Percentiles rank a stretch among this genome's conserved stretches.
These are phyloP conservation scores for Chrysopa pallens DNA, from an alignment of 1,140 invertebrate species.

Conservation along the genomic window DNA sequence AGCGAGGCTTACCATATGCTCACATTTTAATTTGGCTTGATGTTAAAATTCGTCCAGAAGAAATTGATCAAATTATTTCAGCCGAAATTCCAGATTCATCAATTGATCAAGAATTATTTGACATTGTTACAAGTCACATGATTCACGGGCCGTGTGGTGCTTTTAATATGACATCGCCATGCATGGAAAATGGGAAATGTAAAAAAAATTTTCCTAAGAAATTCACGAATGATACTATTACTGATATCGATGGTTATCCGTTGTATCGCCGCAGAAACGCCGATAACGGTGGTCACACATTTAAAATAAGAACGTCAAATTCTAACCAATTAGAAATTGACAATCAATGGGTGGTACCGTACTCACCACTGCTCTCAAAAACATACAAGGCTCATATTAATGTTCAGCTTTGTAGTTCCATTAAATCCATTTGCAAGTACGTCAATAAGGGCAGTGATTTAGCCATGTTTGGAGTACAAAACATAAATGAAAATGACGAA, in stretches of 20 bases:
- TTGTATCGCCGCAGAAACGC: constrained; percentile 12
- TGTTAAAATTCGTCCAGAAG: constrained; percentile 17
- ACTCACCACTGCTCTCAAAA: constrained; percentile 8
- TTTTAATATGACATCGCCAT: constrained; percentile 8
- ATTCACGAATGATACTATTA: constrained; percentile 13
- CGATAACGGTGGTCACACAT: constrained; percentile 6
- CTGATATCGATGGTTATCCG: constrained; percentile 19
- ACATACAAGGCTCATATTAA: constrained; percentile 9
- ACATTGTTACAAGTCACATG: constrained; percentile 24
- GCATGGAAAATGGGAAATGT: constrained; percentile 10
- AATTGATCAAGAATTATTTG: constrained; percentile 16
- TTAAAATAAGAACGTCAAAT: constrained; percentile 14
- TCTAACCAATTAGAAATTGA: constrained; percentile 5
- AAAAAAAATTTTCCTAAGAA: constrained; percentile 11
- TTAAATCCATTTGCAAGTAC: constrained; percentile 22
- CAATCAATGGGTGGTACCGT: constrained; percentile 14
- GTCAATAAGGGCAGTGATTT: constrained; percentile 6
- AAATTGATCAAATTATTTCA: constrained; percentile 26
- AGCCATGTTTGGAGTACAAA: constrained; percentile 10
- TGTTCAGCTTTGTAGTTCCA: constrained; percentile 9
- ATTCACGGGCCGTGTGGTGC: constrained; percentile 27
- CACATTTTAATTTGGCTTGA: constrained; percentile 23
- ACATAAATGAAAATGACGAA: background rate
- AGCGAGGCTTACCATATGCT: constrained; percentile 27
- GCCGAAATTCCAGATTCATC: constrained; percentile 29